Percentiles rank a stretch among this genome's conserved stretches.
Evolutionary conservation across 2,888 invertebrate genomes (phyloP).

Genomic region (Caenorhabditis macrosperma): DNA sequence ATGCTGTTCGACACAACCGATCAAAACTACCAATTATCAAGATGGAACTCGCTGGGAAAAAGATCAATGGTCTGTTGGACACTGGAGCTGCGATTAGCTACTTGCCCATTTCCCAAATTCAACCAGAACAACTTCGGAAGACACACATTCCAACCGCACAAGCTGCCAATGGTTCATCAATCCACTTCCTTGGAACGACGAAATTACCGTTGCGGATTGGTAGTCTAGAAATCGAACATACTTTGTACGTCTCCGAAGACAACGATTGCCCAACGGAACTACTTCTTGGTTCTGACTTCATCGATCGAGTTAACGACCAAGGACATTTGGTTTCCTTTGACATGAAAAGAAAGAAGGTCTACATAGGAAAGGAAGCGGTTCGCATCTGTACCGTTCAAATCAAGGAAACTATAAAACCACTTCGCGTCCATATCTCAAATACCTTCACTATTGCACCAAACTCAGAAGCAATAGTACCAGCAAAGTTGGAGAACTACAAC

Average conservation of each 20-base stretch:
- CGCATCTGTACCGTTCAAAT: too few species aligned
- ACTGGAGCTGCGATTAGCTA: conserved; percentile 9
- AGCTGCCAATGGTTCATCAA: neutral
- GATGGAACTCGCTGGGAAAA: neutral
- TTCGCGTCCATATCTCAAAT: too few species aligned
- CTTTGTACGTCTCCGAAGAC: too few species aligned
- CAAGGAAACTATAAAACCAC: too few species aligned
- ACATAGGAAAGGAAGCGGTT: too few species aligned
- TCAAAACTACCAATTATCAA: neutral
- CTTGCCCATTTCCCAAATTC: neutral
- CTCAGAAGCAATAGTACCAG: too few species aligned
- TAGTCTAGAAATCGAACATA: neutral
- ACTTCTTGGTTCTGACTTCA: too few species aligned
- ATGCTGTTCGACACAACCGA: neutral
- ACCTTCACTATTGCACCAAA: neutral
- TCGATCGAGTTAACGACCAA: too few species aligned
- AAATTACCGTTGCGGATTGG: neutral
- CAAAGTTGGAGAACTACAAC: too few species aligned
- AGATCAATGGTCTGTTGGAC: neutral
- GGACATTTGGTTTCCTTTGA: too few species aligned
- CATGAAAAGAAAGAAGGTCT: too few species aligned
- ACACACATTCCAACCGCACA: neutral
- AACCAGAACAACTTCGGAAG: neutral
- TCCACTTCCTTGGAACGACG: neutral
- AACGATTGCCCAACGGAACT: too few species aligned